phyloP scores from a whole-genome alignment of 2,797 vertebrate species.

The Notamacropus eugenii region DNA sequence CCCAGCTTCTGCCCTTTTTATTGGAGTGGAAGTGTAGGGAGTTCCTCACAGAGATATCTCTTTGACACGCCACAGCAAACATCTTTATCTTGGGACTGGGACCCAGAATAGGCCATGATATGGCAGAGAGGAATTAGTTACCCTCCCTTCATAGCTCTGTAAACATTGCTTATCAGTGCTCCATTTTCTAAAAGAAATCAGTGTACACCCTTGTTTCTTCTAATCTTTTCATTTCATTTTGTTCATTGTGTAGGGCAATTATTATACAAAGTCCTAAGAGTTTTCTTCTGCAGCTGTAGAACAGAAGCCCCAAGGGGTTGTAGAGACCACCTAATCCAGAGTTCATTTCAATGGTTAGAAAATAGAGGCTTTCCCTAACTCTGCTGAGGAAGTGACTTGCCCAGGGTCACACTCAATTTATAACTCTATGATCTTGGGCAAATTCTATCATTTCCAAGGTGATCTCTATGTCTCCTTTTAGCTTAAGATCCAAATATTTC shows the following conservation, averaged over 20 bases:
- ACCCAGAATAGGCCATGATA: conserved; percentile 68
- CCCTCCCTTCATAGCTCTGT: conserved; percentile 72
- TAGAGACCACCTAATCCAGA: neutral
- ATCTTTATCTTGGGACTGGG: conserved; percentile 78
- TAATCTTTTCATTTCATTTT: neutral
- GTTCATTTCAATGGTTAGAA: neutral
- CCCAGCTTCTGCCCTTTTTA: conserved; percentile 82
- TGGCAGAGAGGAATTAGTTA: conserved; percentile 74
- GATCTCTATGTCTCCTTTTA: neutral
- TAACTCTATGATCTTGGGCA: neutral
- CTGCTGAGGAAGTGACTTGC: neutral
- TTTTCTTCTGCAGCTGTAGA: neutral
- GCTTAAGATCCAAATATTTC: neutral
- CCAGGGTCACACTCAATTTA: neutral
- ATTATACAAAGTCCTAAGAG: neutral
- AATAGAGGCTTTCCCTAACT: neutral
- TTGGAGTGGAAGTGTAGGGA: conserved; percentile 74
- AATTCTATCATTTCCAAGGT: neutral
- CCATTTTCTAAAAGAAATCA: conserved; percentile 19
- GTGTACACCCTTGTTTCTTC: conserved; percentile 57
- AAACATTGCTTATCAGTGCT: conserved; percentile 76
- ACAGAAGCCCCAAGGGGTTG: neutral
- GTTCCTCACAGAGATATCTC: conserved; percentile 66
- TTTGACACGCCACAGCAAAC: conserved; percentile 77
- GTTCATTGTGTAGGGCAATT: neutral